Conservation (phyloP, 1,140 invertebrate species). For the Cyclargus thomasi region DNA sequence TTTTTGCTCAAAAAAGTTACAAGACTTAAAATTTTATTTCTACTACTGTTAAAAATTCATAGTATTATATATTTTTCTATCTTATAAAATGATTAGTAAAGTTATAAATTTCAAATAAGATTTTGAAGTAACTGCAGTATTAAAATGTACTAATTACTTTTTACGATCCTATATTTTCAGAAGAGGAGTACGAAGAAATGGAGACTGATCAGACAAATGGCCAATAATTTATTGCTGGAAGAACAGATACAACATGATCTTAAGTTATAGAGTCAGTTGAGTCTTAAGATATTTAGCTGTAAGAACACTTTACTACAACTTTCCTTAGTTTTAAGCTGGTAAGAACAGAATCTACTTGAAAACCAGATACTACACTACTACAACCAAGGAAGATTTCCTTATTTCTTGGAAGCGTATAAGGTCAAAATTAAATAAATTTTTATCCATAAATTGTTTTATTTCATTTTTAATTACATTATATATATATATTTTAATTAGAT, state of each 20-base stretch:
- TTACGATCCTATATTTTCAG: slow-evolving; percentile 50
- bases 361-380: slow-evolving; percentile 49
- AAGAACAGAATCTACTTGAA: slow-evolving; percentile 52
- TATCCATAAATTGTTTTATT: neutral
- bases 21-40: no score
- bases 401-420: neutral
- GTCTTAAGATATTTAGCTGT: slow-evolving; percentile 10
- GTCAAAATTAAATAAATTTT: neutral
- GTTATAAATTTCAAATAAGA: no score
- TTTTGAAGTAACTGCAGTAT: neutral
- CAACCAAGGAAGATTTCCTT: slow-evolving; percentile 5
- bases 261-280: neutral
- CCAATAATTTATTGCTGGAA: slow-evolving; percentile 46
- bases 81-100: no score
- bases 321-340: slow-evolving; percentile 52
- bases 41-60: no score
- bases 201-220: slow-evolving; percentile 63
- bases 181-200: slow-evolving; percentile 70
- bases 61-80: no score
- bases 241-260: slow-evolving; percentile 39
- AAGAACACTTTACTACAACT: slow-evolving; percentile 17
- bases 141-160: slow-evolving; percentile 26
- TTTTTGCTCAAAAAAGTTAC: no score
- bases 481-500: neutral
- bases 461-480: no score